A percentile compares a stretch with the other conserved stretches of the same genome.
These are phyloP conservation scores for Caenorhabditis latens DNA, from an alignment of 1,140 invertebrate species.

Conservation along the genomic window DNA sequence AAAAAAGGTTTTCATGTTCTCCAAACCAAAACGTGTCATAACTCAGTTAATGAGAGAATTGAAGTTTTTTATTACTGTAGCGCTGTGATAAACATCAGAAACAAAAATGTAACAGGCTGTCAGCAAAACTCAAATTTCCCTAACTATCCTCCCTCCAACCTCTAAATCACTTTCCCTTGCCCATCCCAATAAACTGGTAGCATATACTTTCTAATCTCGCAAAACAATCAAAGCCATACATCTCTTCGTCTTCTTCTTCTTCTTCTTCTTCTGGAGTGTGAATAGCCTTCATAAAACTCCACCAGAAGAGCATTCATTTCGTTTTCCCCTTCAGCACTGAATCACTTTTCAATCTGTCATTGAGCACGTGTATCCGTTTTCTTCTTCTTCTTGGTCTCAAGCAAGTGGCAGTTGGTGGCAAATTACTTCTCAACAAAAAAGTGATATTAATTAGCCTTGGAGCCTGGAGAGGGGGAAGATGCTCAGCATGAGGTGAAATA, in stretches of 20 bases:
- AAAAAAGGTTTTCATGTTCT: too few relatives aligned
- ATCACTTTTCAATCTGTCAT: constrained; percentile 39
- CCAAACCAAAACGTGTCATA: too few relatives aligned
- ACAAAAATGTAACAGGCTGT: too few relatives aligned
- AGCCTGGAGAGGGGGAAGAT: too few relatives aligned
- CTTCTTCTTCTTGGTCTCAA: not conserved
- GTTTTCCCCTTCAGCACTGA: constrained; percentile 2
- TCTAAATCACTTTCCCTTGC: too few relatives aligned
- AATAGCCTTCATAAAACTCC: constrained; percentile 40
- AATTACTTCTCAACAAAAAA: constrained; percentile 48
- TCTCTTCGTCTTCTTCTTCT: not conserved
- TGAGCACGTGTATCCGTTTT: constrained; percentile 39
- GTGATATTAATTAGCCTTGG: constrained; percentile 51
- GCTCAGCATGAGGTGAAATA: constrained; percentile 51
- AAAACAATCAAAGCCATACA: not conserved
- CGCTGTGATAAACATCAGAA: too few relatives aligned
- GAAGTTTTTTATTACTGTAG: too few relatives aligned
- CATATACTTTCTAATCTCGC: not conserved
- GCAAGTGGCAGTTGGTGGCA: constrained; percentile 50
- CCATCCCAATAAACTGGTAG: too few relatives aligned
- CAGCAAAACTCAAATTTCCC: too few relatives aligned
- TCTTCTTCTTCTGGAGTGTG: not conserved
- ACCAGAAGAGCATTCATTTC: constrained; percentile 47
- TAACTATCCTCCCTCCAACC: too few relatives aligned
- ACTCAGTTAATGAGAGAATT: too few relatives aligned